Evolutionary conservation across 2,888 invertebrate genomes (phyloP).

Genomic region (Thecophora atra): DNA sequence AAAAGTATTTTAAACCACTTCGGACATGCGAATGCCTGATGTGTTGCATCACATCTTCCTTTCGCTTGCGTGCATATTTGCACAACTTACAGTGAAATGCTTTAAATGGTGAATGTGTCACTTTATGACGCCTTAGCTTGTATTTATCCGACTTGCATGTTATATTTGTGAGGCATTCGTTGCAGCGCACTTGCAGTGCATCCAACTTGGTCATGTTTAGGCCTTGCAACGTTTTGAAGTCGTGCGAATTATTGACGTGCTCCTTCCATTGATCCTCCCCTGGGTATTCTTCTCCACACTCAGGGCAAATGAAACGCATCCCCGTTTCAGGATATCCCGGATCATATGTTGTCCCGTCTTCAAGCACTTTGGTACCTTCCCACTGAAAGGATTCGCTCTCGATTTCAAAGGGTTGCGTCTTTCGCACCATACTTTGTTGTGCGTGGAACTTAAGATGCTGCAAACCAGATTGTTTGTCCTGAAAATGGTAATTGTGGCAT

Average conservation of each 20-base stretch:
- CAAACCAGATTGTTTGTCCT: conserved; percentile 25
- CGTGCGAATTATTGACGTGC: conserved; percentile 22
- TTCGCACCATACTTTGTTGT: conserved; percentile 6
- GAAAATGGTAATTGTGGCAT: conserved; percentile 33
- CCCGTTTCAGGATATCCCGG: conserved; percentile 35
- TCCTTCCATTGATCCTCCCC: conserved; percentile 29
- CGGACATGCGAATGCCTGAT: conserved; percentile 26
- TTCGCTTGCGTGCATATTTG: conserved; percentile 34
- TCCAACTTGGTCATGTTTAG: conserved; percentile 32
- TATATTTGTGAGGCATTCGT: conserved; percentile 26
- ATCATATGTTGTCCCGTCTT: conserved; percentile 28
- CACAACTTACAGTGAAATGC: conserved; percentile 33
- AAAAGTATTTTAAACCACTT: conserved; percentile 21
- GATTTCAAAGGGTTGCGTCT: neutral
- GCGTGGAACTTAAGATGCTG: conserved; percentile 31
- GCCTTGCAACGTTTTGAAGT: conserved; percentile 27
- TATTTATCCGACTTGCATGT: conserved; percentile 32
- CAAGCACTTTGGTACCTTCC: conserved; percentile 9
- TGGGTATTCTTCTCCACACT: conserved; percentile 24
- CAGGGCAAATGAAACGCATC: conserved; percentile 29
- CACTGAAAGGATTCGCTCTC: neutral
- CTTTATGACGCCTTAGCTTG: conserved; percentile 33
- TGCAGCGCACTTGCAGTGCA: conserved; percentile 29
- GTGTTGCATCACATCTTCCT: conserved; percentile 33
- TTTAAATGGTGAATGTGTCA: conserved; percentile 33